Evolutionary conservation across 2,797 vertebrate species (phyloP).

Genomic region (Amblyraja radiata): DNA sequence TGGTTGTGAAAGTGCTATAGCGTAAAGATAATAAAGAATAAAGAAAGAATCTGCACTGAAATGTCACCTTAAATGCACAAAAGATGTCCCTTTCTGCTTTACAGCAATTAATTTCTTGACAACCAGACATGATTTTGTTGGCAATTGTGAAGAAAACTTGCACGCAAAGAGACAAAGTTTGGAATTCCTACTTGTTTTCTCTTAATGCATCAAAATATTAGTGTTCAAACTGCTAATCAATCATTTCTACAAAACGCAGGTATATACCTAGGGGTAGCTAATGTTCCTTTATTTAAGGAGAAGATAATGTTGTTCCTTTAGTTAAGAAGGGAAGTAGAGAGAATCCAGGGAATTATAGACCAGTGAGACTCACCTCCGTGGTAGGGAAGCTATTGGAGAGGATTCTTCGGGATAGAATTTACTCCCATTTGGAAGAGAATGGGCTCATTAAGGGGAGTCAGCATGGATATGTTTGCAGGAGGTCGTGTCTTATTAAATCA

Average conservation of each 20-base stretch:
- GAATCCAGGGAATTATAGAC: too few species aligned
- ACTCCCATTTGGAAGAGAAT: too few species aligned
- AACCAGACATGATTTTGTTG: not conserved
- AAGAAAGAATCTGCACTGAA: not conserved
- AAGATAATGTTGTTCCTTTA: too few species aligned
- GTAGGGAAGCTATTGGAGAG: too few species aligned
- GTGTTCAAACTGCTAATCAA: not conserved
- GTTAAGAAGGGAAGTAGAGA: too few species aligned
- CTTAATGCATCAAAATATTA: not conserved
- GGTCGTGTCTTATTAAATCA: too few species aligned
- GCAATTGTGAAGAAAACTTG: not conserved
- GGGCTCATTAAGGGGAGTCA: too few species aligned
- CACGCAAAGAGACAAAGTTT: not conserved
- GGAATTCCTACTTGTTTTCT: not conserved
- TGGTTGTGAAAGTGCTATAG: too few species aligned
- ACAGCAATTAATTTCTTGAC: not conserved
- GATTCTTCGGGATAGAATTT: too few species aligned
- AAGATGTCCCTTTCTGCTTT: not conserved
- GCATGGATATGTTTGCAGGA: too few species aligned
- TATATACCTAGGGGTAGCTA: not conserved
- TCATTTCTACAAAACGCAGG: not conserved
- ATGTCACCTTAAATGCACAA: not conserved
- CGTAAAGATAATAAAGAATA: too few species aligned
- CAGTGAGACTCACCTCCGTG: too few species aligned
- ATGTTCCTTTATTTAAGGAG: not conserved